Base-by-base conservation (phyloP, 1,140 invertebrate species). In the Panonychus citri region DNA sequence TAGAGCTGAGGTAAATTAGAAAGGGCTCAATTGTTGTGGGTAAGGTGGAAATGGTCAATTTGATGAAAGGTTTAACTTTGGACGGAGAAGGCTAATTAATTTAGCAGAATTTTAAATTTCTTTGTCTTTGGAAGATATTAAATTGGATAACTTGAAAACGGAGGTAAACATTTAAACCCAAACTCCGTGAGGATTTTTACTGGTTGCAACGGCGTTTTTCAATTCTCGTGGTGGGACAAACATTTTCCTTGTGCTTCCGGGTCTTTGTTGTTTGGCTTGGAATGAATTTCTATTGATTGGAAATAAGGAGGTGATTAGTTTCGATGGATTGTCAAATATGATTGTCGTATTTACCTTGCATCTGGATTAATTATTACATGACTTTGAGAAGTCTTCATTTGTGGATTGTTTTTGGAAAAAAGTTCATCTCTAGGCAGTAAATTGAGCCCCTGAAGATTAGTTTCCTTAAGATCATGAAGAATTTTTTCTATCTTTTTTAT, bases 131-230 rank as follows among this genome's bases (percentile, higher is more conserved):
- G 30, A 34, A 34, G 30, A 12, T 34, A 7, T 5, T 5, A 34
- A 34, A 34, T 12, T 34, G 30, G 30, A 34, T 34, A 34, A 34
- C 30, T 34, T 34, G 30, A 34, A 7, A 34, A 34, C 12, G 12
- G 42, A 10, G 7, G 17, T 8, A 46, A n/a, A 19, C 17, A 3
- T 46, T 66, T 59, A 93, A 42, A 94, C 87, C 88, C 88, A 94
- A 53, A 94, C 87, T 26, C 88, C 88, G 66, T 93, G 86, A 40
- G 87, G 87, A 71, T 91, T 91, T 71, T 90, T 89, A 68, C 83
- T 89, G 19, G 86, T 89, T 43, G 86, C 85, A 49, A 89, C 85
- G 37, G 87, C 85, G 69, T 85, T 90, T 71, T 90, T 85, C 40
- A 90, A 70, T 68, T 90, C 84, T 60, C 86, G 74, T 39, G 86